Base-by-base conservation (phyloP, 2,113 vertebrate species). In the Percopsis transmontana region DNA sequence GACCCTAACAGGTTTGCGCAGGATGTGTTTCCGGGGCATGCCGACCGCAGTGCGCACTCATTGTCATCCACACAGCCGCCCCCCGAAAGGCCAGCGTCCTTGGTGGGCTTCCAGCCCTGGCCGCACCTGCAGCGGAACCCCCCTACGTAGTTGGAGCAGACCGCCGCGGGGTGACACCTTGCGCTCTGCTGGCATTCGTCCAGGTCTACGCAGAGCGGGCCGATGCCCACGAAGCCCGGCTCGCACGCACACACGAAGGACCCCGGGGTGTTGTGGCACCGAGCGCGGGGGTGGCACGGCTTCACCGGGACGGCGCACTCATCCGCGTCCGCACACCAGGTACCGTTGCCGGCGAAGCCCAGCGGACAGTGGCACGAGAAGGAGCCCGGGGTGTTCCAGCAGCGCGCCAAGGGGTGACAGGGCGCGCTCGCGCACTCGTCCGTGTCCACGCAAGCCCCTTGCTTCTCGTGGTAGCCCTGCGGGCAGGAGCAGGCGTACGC, bases 211-310 rank as follows among this genome's bases (percentile, higher is more conserved):
- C 93, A 94, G 9, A 89, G 50, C 4, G 76, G 40, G 3, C 91
- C 90, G 0, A 86, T 45, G 27, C 82, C 81, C n/a, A 91, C 14
- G 58, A 89, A 91, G 15, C 93, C 93, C 0, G 72, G 45, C 14
- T 9, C 42, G 45, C 93, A 94, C 4, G 44, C 53, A 54, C 93
- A 94, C 40, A 83, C 9, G 68, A 88, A 94, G 19, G 92, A 94
- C 10, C 93, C 93, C 1, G 86, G 91, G 4, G 84, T 87, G 82
- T 94, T 94, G 66, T 84, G 65, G 70, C 93, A 94, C 39, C 15
- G 72, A 41, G 91, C 87, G 0, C 74, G 76, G 13, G 7, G 60
- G 59, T 92, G 91, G 70, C 93, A 94, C 0, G 85, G 85, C 3
- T 50, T 56, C 19, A 62, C 60, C 9, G 72, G 16, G 20, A 56